Percentiles rank a stretch among this genome's conserved stretches.
phyloP scores from a whole-genome alignment of 2,888 invertebrate genomes.

The Colostygia pectinataria region DNA sequence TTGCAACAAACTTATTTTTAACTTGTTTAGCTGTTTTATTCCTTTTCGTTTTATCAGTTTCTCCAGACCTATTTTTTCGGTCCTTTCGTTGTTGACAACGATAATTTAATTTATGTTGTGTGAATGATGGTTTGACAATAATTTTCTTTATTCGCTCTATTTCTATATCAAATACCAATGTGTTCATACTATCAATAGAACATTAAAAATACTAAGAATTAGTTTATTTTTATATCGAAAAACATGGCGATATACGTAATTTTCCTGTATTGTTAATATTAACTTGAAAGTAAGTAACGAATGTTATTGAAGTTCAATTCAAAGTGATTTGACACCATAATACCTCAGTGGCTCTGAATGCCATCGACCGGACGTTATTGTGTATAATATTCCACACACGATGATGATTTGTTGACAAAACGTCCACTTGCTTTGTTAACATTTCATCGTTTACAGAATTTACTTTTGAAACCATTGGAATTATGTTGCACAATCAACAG shows the following conservation, averaged over 20 bases:
- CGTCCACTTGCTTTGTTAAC: constrained; percentile 38
- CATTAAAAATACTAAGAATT: too few species aligned
- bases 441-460: constrained; percentile 15
- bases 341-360: constrained; percentile 29
- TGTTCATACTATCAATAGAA: too few species aligned
- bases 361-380: constrained; percentile 54
- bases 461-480: constrained; percentile 3
- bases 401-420: constrained; percentile 54
- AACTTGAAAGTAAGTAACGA: background rate
- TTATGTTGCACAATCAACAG: background rate
- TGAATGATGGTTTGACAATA: too few species aligned
- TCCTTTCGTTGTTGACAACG: too few species aligned
- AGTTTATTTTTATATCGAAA: too few species aligned
- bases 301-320: constrained; percentile 7
- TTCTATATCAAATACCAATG: too few species aligned
- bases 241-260: too few species aligned
- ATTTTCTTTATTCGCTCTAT: too few species aligned
- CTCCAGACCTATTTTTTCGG: background rate
- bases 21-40: constrained; percentile 8
- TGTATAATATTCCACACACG: constrained; percentile 53
- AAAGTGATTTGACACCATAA: constrained; percentile 16
- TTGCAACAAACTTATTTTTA: constrained; percentile 16
- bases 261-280: background rate
- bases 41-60: background rate
- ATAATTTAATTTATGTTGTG: too few species aligned